These are phyloP conservation scores for Morus bassanus DNA, from an alignment of 2,797 vertebrate genomes.

Conservation along the genomic window DNA sequence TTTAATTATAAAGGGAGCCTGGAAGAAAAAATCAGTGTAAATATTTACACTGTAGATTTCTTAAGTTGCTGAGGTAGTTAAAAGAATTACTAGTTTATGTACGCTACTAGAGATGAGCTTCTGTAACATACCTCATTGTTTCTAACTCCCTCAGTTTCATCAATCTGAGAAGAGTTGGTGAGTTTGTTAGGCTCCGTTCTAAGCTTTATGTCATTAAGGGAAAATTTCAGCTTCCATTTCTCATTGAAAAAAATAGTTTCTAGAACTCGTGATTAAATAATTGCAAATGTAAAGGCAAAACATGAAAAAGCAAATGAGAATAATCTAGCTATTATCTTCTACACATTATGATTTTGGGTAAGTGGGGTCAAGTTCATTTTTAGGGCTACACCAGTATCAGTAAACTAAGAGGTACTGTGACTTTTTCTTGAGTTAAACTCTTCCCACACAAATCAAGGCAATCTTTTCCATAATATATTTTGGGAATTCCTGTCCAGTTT, in stretches of 20 bases:
- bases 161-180: neutral
- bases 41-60: neutral
- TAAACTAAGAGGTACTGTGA: neutral
- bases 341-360: neutral
- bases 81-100: neutral
- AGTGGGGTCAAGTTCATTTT: neutral
- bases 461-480: neutral
- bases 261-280: neutral
- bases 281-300: neutral
- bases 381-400: neutral
- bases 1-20: neutral
- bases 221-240: neutral
- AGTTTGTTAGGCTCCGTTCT: neutral
- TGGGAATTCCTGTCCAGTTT: neutral
- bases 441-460: neutral
- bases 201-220: neutral
- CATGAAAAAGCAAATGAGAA: neutral
- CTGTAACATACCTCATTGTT: neutral
- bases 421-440: neutral
- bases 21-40: neutral
- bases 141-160: neutral
- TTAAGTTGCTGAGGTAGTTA: neutral
- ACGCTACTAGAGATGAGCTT: neutral
- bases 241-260: neutral
- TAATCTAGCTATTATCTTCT: neutral